Base-by-base conservation (phyloP, 2,113 vertebrate species). In the Bungarus multicinctus region DNA sequence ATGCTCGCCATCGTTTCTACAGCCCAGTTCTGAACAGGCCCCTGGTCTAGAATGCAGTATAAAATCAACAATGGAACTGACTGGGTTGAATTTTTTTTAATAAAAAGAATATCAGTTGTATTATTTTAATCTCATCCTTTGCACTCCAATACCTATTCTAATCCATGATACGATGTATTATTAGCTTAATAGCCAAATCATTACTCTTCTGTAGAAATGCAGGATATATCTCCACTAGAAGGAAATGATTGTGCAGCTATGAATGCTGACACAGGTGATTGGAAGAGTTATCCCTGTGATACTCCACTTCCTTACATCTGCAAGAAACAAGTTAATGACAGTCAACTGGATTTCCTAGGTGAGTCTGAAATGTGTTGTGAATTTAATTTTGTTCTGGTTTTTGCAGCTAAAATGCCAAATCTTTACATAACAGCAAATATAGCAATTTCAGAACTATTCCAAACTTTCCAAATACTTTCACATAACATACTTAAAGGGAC, bases 251-350 rank as follows among this genome's bases (percentile, higher is more conserved):
- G 99, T 85, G 99, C 98, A 0, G 96, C 95, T 47, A 97, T 99
- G 96, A 97, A 98, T 93, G 96, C 97, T 7, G 88, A 96, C 0
- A 96, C 97, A 0, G 97, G 97, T 39, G 96, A 96, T 60, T 99
- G 98, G 96, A 97, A 98, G 85, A 97, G 97, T 45, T 97, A 97
- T 88, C 95, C 97, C 0, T 99, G 99, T 93, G 98, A 97, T 90
- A 96, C 95, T 30, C 94, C 86, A 4, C 97, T 99, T 94, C 98
- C 99, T 0, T 99, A 99, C 91, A 45, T 99, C 95, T 99, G 99
- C 97, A 97, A 98, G 96, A 99, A 99, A 95, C 96, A 97, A 34
- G 87, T 97, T 34, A 96, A 89, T 91, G 52, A 94, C 30, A 94
- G 94, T 57, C 93, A 96, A 27, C 3, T 43, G 22, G 94, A 94